Base-by-base conservation (phyloP, 1,140 invertebrate species). In the Aleiodes sp. region DNA sequence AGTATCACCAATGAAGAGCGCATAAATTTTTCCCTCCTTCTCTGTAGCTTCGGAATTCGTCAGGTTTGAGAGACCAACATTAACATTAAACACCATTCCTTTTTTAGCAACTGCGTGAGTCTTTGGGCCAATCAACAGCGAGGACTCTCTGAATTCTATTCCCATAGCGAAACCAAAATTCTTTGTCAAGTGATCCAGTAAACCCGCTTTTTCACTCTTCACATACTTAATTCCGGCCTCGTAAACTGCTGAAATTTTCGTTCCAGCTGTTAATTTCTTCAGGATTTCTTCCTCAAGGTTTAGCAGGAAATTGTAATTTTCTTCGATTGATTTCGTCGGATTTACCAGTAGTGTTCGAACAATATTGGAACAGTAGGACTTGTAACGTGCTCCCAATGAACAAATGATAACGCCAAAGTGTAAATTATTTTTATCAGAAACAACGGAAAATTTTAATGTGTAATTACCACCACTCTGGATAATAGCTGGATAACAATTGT, bases 391-490 rank as follows among this genome's bases (percentile, higher is more conserved):
- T 21, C 98, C 98, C 70, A 99, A 85, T 19, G 94, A 95, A 86
- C 97, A 98, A 39, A 98, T 93, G 71, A 99, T 99, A 0, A 96
- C 92, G 41, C 97, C 98, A 87, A 99, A 99, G 83, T 99, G 96
- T 56, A 99, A 84, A 73, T 90, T 89, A 79, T 97, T 98, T 81
- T 99, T 97, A 81, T 99, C 96, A 77, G 96, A 97, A 29, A 90
- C 90, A 43, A 94, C 95, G 82, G 95, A 98, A 82, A 99, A 99
- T 86, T 99, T 99, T 1, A 99, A 88, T 80, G 92, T 96, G 87
- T 99, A 99, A 80, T 96, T 94, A 6, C 97, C 97, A 28, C 98
- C 98, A 73, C 97, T 99, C 82, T 99, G 98, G 80, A 99, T 97
- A 68, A 99, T 99, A 0, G 98, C 94, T 1, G 96, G 96, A 84